These are phyloP conservation scores for Bucorvus abyssinicus DNA, from an alignment of 2,797 vertebrate genomes.

Conservation along the genomic window DNA sequence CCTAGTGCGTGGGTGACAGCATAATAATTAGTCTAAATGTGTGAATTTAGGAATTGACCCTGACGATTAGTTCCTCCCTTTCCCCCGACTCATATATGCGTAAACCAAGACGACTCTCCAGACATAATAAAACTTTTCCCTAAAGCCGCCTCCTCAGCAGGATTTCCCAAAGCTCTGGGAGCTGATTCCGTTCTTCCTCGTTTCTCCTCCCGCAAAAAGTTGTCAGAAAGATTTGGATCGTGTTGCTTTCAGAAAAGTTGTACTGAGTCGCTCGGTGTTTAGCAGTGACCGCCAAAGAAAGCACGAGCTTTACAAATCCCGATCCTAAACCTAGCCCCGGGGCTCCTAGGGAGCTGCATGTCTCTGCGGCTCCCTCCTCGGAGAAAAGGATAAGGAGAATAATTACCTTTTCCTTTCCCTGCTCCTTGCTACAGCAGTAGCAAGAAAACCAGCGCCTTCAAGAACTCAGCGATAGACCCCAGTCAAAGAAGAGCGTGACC, in stretches of 20 bases:
- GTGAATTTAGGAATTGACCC: conserved; percentile 28
- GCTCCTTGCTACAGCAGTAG: background rate
- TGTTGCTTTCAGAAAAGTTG: background rate
- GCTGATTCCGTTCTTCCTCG: background rate
- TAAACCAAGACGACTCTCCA: background rate
- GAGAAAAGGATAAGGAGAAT: background rate
- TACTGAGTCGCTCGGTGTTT: background rate
- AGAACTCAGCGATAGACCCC: background rate
- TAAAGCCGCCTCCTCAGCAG: background rate
- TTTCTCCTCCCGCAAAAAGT: background rate
- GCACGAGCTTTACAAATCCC: background rate
- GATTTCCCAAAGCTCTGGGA: background rate
- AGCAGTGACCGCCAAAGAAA: background rate
- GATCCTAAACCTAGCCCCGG: background rate
- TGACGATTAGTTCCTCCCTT: background rate
- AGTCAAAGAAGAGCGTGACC: background rate
- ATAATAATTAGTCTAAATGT: background rate
- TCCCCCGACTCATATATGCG: background rate
- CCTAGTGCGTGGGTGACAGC: background rate
- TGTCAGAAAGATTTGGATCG: background rate
- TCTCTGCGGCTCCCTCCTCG: background rate
- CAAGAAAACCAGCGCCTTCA: background rate
- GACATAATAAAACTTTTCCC: background rate
- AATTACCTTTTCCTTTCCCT: background rate
- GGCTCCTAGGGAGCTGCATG: background rate